A percentile compares a stretch with the other conserved stretches of the same genome.
Conservation (phyloP, 1,140 invertebrate species). For the Cryptotermes secundus region DNA sequence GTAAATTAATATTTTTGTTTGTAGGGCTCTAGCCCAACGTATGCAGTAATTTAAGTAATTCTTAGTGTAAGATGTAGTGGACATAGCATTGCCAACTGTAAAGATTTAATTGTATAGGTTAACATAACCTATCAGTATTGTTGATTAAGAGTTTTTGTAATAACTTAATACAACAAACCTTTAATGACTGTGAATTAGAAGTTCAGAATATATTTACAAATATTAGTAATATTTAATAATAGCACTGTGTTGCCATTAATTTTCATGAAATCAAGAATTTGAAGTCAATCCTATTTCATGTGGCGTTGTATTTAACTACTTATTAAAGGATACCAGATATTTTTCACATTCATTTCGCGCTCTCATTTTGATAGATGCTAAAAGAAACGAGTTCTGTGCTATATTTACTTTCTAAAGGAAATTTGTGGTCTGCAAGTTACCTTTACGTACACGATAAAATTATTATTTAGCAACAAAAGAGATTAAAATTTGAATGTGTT, state of each 20-base stretch:
- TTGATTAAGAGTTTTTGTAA: neutral
- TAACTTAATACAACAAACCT: neutral
- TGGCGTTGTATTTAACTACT: neutral
- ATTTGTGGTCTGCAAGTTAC: no score
- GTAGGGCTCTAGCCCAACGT: slow-evolving; percentile 26
- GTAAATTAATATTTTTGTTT: slow-evolving; percentile 45
- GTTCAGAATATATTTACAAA: neutral
- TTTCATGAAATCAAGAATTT: neutral
- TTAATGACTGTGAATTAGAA: neutral
- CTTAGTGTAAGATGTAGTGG: slow-evolving; percentile 21
- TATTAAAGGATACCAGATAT: no score
- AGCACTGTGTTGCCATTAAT: neutral
- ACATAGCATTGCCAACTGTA: slow-evolving; percentile 25
- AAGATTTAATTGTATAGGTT: slow-evolving; percentile 20
- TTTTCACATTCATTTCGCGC: no score
- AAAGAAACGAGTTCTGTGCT: no score
- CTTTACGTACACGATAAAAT: no score
- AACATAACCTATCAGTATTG: slow-evolving; percentile 23
- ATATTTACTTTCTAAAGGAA: no score
- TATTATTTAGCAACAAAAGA: no score
- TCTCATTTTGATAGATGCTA: no score
- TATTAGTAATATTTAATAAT: neutral
- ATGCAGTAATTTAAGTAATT: slow-evolving; percentile 20
- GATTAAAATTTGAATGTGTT: no score
- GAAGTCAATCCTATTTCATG: neutral